These are phyloP conservation scores for Sycophaga agraensis DNA, from an alignment of 1,140 invertebrate species.

Conservation along the genomic window DNA sequence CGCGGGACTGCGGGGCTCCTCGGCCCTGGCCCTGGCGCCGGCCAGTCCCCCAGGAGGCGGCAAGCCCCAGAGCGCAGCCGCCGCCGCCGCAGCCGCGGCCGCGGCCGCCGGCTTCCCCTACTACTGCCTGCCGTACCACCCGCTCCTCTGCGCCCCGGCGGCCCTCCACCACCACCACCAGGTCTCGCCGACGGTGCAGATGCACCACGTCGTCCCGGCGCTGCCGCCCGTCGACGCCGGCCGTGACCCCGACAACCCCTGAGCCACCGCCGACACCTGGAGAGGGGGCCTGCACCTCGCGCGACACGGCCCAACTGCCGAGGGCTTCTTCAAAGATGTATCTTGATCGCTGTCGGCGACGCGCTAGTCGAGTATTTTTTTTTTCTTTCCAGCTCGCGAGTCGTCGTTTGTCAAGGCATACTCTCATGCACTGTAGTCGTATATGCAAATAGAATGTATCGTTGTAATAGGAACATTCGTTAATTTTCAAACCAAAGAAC, in stretches of 20 bases:
- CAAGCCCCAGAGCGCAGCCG: too few species aligned
- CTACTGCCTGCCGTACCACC: conserved; percentile 56
- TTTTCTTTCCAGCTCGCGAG: too few species aligned
- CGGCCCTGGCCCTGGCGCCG: background rate
- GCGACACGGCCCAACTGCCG: too few species aligned
- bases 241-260: background rate
- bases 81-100: background rate
- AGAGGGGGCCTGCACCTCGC: background rate
- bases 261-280: too few species aligned
- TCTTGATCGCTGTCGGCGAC: too few species aligned
- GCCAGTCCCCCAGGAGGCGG: background rate
- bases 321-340: too few species aligned
- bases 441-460: too few species aligned
- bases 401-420: too few species aligned
- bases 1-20: background rate
- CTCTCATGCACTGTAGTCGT: too few species aligned
- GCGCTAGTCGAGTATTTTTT: too few species aligned
- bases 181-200: background rate
- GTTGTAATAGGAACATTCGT: too few species aligned
- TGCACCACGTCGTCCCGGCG: background rate
- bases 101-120: conserved; percentile 47
- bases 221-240: background rate
- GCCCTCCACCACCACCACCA: conserved; percentile 1
- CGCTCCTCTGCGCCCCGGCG: conserved; percentile 49
- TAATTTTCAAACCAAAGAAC: too few species aligned